Conservation (phyloP, 1,140 invertebrate genomes). For the Neodiprion virginianus region DNA sequence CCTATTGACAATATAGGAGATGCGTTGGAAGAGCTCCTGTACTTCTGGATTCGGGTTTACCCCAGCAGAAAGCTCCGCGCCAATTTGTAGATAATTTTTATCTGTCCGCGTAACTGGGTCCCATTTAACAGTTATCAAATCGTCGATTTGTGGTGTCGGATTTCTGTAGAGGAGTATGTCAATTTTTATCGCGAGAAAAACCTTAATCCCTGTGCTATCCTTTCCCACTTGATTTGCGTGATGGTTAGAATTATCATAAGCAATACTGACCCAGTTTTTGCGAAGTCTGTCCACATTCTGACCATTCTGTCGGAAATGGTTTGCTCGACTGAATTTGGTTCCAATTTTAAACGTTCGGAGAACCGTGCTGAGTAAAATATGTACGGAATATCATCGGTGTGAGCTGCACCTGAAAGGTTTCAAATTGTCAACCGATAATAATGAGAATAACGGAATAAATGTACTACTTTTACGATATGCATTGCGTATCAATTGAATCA, state of each 20-base stretch:
- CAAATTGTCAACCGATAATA: too few species aligned
- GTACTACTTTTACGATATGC: too few species aligned
- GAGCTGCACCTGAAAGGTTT: neutral
- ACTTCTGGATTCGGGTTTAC: slow-evolving; percentile 32
- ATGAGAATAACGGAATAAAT: too few species aligned
- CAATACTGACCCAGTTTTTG: neutral
- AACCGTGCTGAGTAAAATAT: neutral
- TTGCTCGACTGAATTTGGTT: neutral
- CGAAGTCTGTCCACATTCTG: too few species aligned
- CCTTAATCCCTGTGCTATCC: neutral
- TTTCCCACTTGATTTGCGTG: slow-evolving; percentile 2
- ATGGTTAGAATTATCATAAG: too few species aligned
- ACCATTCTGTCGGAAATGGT: neutral
- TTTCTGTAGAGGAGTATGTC: slow-evolving; percentile 38
- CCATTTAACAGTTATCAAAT: slow-evolving; percentile 49
- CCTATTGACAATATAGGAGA: neutral
- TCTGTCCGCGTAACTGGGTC: slow-evolving; percentile 38
- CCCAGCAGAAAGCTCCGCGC: slow-evolving; percentile 32
- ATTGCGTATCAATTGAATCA: too few species aligned
- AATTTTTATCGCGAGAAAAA: neutral
- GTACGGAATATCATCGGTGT: neutral
- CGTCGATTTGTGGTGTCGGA: slow-evolving; percentile 50
- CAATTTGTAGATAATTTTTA: slow-evolving; percentile 52
- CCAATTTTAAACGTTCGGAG: neutral
- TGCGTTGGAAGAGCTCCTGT: neutral